Evolutionary conservation across 2,113 vertebrate species (phyloP), one percentile per base, ranked within the genome.

Genomic region (Scalopus aquaticus): DNA sequence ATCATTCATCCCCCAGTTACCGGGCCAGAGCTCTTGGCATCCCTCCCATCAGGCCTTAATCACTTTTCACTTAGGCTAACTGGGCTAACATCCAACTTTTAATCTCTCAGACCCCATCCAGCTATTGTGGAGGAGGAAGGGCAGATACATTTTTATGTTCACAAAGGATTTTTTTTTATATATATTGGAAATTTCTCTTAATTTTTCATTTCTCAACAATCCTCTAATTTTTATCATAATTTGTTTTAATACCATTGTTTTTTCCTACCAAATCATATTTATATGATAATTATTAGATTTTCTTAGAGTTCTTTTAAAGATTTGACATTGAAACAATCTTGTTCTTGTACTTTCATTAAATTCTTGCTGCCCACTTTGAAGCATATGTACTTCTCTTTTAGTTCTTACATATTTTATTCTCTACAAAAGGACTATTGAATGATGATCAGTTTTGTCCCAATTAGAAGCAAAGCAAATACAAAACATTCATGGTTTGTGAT

Each of bases 391-490:
- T 84, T 91, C 89, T 39, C 83, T 72, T 80, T 90, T 54, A 65
- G 30, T 84, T 86, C 56, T 95, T 65, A 65, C 22, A 30, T 86
- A 9, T 85, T 97, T 96, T 79, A 19, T 80, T 83, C 32, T 97
- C 92, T 82, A 35, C 54, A 85, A 37, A 79, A 83, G 88, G 26
- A 19, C 54, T 26, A 17, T 85, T 35, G 58, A 70, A 49, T 91
- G 35, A 90, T 90, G 17, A 91, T 96, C 67, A 95, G 85, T 96
- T 93, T 91, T 82, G 37, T 95, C 28, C 51, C 22, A 93, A n/a
- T 95, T 95, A 96, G 42, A 85, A 94, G 54, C 42, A 35, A 91
- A 95, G 94, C 96, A 95, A 85, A 12, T 70, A 88, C 73, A 92
- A 56, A 56, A 56, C 54, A 56, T 56, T 22, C 15, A 79, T 97